These are phyloP conservation scores for Dipodomys stephensi DNA, from an alignment of 2,113 vertebrate species.

Conservation along the genomic window DNA sequence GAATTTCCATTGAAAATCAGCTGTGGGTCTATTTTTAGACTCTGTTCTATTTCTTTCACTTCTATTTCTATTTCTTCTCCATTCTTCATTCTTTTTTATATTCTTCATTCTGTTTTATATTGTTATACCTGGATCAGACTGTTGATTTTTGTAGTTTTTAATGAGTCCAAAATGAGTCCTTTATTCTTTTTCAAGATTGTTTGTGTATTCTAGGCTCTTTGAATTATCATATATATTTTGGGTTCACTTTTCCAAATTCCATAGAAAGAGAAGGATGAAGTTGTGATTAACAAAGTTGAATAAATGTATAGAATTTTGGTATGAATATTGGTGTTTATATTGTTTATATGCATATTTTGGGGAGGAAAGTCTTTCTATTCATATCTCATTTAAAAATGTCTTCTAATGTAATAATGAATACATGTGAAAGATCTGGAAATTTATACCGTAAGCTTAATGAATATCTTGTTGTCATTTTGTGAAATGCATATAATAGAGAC, in stretches of 20 bases:
- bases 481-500: neutral
- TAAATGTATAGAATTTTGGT: neutral
- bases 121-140: neutral
- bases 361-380: neutral
- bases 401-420: neutral
- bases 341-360: neutral
- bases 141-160: neutral
- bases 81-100: too few relatives aligned
- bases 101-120: neutral
- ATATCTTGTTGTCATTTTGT: neutral
- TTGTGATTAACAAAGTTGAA: neutral
- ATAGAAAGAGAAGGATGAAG: neutral
- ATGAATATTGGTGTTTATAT: neutral
- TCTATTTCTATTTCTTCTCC: neutral
- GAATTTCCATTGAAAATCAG: constrained; percentile 28
- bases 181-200: neutral
- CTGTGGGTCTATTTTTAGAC: neutral
- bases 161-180: neutral
- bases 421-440: constrained; percentile 2
- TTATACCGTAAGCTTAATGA: constrained; percentile 3
- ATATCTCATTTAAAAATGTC: neutral
- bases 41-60: neutral
- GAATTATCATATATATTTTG: neutral
- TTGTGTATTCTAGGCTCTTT: constrained; percentile 1
- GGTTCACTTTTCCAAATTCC: neutral